Conservation (phyloP, 2,797 vertebrate genomes). For the Eulemur albifrons region DNA sequence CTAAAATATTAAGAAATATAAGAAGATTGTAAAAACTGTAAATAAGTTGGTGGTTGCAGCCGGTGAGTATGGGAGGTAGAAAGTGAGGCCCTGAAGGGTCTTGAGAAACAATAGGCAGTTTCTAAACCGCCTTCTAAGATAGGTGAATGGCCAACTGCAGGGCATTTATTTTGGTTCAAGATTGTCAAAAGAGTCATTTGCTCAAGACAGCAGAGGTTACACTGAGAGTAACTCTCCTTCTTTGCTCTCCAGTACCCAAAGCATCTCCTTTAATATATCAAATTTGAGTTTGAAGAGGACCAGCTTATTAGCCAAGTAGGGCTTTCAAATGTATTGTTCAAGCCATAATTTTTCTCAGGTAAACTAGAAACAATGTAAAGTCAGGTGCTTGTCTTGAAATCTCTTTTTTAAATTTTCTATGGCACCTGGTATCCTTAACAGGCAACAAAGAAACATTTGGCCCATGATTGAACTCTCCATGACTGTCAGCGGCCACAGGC, state of each 20-base stretch:
- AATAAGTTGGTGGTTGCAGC: no score
- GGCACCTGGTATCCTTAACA: not conserved
- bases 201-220: not conserved
- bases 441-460: not conserved
- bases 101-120: not conserved
- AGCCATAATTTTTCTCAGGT: not conserved
- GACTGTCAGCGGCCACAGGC: not conserved
- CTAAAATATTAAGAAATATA: not conserved
- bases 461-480: not conserved
- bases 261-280: not conserved
- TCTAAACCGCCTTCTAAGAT: not conserved
- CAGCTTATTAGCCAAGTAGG: not conserved
- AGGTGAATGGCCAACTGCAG: not conserved
- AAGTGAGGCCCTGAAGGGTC: not conserved
- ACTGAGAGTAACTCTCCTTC: not conserved
- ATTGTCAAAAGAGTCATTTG: not conserved
- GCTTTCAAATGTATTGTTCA: not conserved
- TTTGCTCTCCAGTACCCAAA: not conserved
- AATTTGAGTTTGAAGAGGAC: not conserved
- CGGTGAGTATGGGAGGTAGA: not conserved
- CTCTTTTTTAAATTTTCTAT: not conserved
- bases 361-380: not conserved
- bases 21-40: not conserved
- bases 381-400: not conserved
- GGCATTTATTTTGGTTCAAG: not conserved